phyloP scores from a whole-genome alignment of 1,140 invertebrate species.

The Apis florea region DNA sequence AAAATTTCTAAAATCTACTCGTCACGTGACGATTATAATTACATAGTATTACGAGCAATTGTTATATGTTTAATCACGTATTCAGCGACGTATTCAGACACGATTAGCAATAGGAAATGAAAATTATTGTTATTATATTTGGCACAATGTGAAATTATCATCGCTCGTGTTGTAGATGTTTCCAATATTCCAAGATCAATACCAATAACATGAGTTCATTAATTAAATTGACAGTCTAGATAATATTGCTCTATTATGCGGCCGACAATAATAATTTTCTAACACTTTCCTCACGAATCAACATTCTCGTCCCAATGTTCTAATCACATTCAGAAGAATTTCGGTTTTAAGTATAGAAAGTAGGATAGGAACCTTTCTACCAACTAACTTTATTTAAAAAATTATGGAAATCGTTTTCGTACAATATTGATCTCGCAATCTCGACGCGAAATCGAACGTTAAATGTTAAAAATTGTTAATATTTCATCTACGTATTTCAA shows the following conservation, averaged over 20 bases:
- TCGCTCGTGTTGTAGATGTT: neutral
- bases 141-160: neutral
- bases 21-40: neutral
- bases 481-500: no score
- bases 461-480: no score
- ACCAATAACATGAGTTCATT: neutral
- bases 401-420: no score
- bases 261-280: neutral
- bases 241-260: neutral
- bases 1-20: neutral
- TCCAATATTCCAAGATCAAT: neutral
- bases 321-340: no score
- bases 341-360: no score
- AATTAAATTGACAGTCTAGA: slow-evolving; percentile 6
- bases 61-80: no score
- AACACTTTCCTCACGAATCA: neutral
- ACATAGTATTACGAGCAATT: neutral
- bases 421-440: no score
- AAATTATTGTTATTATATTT: neutral
- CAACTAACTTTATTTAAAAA: no score
- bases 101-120: neutral
- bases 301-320: neutral
- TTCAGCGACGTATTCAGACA: neutral
- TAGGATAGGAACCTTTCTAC: no score
- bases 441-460: no score